Evolutionary conservation across 2,797 vertebrate genomes (phyloP).

Genomic region (Enteromius mattozi): DNA sequence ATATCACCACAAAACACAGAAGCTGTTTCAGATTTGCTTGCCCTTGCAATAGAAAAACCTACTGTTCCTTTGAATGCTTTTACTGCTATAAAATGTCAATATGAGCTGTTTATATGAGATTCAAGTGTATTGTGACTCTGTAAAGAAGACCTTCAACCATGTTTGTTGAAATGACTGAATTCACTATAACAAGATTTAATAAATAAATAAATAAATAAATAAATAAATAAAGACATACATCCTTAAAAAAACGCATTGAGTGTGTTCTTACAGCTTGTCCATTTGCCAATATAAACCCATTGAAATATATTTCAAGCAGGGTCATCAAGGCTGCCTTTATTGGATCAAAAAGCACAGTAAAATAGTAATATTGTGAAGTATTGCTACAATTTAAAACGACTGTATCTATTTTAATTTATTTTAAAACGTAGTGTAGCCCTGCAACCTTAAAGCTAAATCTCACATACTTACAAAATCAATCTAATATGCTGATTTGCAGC

Average conservation of each 20-base stretch:
- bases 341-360: not conserved
- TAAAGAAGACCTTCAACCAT: conserved; percentile 37
- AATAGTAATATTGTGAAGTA: not conserved
- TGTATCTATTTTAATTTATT: not conserved
- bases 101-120: conserved; percentile 30
- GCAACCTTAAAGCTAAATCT: not conserved
- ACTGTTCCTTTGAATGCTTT: conserved; percentile 36
- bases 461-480: not conserved
- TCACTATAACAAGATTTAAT: not conserved
- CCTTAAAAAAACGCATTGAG: not conserved
- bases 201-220: too few species aligned
- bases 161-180: conserved; percentile 26
- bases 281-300: not conserved
- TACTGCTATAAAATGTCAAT: conserved; percentile 32
- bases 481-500: not conserved
- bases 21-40: conserved; percentile 14
- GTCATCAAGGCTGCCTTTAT: not conserved
- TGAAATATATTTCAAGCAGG: not conserved
- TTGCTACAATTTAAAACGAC: not conserved
- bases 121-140: conserved; percentile 3
- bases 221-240: not conserved
- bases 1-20: conserved; percentile 18
- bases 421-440: not conserved
- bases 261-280: not conserved
- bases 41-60: conserved; percentile 29